Evolutionary conservation across 2,113 vertebrate genomes (phyloP).

Genomic region (Python bivittatus): DNA sequence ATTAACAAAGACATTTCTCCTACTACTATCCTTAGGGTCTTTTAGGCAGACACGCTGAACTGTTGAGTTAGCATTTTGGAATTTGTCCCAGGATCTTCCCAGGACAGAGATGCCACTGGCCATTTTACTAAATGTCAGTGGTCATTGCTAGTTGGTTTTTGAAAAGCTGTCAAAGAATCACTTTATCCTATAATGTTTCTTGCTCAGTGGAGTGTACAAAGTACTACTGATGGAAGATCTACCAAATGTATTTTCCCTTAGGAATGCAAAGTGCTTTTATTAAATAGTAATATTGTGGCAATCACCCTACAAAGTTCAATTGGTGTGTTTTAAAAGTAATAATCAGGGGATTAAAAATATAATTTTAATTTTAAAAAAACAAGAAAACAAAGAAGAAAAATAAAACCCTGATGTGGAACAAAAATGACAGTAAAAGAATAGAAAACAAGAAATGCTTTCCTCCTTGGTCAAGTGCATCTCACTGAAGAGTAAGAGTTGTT

Average conservation of each 20-base stretch:
- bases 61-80: conserved; percentile 60
- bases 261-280: conserved; percentile 39
- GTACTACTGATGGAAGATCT: conserved; percentile 11
- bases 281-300: conserved; percentile 33
- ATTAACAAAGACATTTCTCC: conserved; percentile 57
- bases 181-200: conserved; percentile 7
- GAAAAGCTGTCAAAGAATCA: conserved; percentile 11
- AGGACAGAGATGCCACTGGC: conserved; percentile 54
- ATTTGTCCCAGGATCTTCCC: conserved; percentile 58
- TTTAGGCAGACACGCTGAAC: conserved; percentile 44
- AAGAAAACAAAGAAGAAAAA: neutral
- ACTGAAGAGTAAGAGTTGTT: neutral
- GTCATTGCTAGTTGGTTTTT: conserved; percentile 45
- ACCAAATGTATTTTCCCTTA: neutral
- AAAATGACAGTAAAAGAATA: neutral
- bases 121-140: conserved; percentile 67
- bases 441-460: neutral
- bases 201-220: conserved; percentile 32
- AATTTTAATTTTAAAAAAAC: neutral
- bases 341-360: neutral
- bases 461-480: neutral
- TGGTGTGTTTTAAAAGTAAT: conserved; percentile 55
- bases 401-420: neutral
- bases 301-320: conserved; percentile 54
- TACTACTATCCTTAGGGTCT: conserved; percentile 46